These are phyloP conservation scores for Athalia cordata DNA, from an alignment of 2,888 invertebrate genomes.

Conservation along the genomic window DNA sequence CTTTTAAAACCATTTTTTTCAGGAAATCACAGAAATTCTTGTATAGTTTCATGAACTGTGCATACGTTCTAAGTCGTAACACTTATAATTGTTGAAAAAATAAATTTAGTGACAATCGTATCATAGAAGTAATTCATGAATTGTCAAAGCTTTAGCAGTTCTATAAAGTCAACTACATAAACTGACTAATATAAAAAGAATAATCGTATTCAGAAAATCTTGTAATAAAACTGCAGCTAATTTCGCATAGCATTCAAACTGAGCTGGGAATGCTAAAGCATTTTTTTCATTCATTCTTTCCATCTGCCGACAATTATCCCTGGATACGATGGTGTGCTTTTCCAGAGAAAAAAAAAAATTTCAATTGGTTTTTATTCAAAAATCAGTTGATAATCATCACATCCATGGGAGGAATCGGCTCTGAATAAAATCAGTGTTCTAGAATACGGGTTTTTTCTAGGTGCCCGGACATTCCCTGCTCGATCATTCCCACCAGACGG, in stretches of 20 bases:
- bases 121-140: constrained; percentile 12
- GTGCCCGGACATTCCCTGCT: constrained; percentile 91
- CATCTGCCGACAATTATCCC: neutral
- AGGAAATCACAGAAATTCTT: constrained; percentile 8
- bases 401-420: constrained; percentile 23
- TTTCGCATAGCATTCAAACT: constrained; percentile 40
- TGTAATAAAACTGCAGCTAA: constrained; percentile 31
- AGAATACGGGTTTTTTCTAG: constrained; percentile 64
- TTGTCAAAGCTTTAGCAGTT: constrained; percentile 2
- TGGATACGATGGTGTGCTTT: constrained; percentile 17
- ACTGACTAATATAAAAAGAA: constrained; percentile 16
- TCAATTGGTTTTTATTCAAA: neutral
- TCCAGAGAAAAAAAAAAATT: neutral
- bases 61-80: neutral
- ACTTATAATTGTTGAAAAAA: constrained; percentile 10
- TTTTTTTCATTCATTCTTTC: constrained; percentile 12
- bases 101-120: constrained; percentile 8
- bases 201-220: constrained; percentile 17
- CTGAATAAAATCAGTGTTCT: neutral
- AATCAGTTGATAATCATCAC: neutral
- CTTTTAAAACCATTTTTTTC: constrained; percentile 18
- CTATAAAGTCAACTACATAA: constrained; percentile 11
- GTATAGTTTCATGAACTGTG: constrained; percentile 22
- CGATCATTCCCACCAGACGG: constrained; percentile 95
- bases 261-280: constrained; percentile 39